Evolutionary conservation across 2,113 vertebrate genomes (phyloP).

Genomic region (pig (Sus scrofa)): DNA sequence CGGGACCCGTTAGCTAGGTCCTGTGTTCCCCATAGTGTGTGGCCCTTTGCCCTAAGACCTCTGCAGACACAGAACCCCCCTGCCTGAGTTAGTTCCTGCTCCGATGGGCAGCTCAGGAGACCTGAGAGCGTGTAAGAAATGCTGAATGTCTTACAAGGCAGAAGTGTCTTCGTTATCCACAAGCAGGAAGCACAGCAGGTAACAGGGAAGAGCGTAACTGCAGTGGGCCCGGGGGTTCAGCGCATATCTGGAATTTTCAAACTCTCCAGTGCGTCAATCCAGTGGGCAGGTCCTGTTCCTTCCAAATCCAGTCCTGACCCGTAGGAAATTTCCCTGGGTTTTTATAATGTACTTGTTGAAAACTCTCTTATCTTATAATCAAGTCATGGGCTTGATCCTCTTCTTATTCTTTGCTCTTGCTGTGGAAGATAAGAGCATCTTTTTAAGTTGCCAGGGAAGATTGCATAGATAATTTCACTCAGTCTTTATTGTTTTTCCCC

Average conservation of each 20-base stretch:
- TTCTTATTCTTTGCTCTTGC: not conserved
- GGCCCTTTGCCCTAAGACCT: not conserved
- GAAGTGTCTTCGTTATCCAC: not conserved
- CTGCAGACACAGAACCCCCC: not conserved
- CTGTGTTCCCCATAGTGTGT: not conserved
- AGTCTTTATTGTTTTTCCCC: not conserved
- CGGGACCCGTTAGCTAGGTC: fast-evolving
- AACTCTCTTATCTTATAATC: not conserved
- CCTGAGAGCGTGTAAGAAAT: fast-evolving
- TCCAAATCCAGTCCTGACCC: not conserved
- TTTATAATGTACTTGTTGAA: not conserved
- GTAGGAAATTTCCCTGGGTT: not conserved
- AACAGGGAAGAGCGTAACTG: not conserved
- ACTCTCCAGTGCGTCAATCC: not conserved
- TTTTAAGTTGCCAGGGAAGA: not conserved
- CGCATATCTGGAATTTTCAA: not conserved
- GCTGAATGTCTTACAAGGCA: not conserved
- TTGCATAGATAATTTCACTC: not conserved
- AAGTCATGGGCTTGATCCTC: not conserved
- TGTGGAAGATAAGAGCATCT: not conserved
- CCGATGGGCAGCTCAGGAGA: not conserved
- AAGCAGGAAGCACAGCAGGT: not conserved
- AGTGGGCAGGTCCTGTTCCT: not conserved
- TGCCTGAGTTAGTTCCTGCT: fast-evolving
- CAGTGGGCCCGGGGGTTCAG: not conserved